Conservation (phyloP, 2,113 vertebrate species). For the Diglossa brunneiventris region DNA sequence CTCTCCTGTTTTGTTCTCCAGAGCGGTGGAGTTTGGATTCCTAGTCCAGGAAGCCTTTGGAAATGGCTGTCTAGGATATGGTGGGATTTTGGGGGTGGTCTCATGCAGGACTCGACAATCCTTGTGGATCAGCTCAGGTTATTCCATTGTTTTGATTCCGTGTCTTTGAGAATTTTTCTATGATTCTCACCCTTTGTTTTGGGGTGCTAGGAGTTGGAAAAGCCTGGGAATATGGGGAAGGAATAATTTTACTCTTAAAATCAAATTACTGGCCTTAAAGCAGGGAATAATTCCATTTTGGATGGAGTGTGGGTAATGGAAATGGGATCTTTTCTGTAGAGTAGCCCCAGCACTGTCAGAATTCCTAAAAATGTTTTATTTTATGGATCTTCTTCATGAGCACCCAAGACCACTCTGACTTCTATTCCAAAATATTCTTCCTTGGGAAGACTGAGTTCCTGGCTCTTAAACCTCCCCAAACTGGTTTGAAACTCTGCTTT, state of each 20-base stretch:
- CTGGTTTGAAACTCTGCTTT: background rate
- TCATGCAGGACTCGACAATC: accelerated
- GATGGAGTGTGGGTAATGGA: background rate
- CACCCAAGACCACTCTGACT: background rate
- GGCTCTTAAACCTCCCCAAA: background rate
- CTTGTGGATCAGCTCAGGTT: background rate
- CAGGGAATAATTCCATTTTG: background rate
- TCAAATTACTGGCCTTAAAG: background rate
- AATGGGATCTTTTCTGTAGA: background rate
- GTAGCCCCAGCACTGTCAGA: background rate
- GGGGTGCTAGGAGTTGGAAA: background rate
- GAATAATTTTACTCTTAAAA: background rate
- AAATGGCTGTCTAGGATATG: background rate
- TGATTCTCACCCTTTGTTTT: background rate
- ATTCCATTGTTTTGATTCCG: background rate
- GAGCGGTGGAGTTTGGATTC: background rate
- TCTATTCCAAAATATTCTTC: background rate
- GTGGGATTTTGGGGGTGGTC: background rate
- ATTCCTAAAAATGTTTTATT: background rate
- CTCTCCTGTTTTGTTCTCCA: background rate
- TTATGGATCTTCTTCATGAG: background rate
- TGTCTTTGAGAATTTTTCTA: background rate
- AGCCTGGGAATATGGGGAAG: background rate
- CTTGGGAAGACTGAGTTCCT: background rate
- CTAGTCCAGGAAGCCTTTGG: background rate